Percentiles rank a stretch among this genome's conserved stretches.
phyloP scores from a whole-genome alignment of 1,140 invertebrate genomes.

The Phymastichus coffea region DNA sequence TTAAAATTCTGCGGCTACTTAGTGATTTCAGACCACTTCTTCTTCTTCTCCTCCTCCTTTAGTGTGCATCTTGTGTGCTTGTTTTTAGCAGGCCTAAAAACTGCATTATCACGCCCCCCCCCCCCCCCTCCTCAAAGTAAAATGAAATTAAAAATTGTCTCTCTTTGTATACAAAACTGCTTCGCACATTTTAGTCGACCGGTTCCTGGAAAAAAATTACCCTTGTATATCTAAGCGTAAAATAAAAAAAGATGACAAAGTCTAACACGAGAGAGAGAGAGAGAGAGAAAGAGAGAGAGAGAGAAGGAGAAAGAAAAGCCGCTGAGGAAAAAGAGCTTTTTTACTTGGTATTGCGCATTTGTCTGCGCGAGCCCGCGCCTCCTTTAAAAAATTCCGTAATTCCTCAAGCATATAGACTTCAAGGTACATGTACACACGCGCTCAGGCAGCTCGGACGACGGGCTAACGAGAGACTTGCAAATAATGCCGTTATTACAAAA shows the following conservation, averaged over 20 bases:
- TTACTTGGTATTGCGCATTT: background rate
- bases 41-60: too few species aligned
- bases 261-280: too few species aligned
- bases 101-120: too few species aligned
- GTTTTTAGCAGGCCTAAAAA: conserved; percentile 46
- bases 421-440: background rate
- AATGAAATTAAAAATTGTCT: background rate
- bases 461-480: conserved; percentile 3
- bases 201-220: background rate
- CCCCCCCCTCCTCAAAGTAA: background rate
- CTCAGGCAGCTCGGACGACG: too few species aligned
- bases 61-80: conserved; percentile 11
- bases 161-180: background rate
- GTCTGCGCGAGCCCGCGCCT: too few species aligned
- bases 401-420: conserved; percentile 12
- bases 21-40: background rate
- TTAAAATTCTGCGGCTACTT: background rate
- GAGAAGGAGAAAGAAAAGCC: too few species aligned
- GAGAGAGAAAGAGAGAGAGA: too few species aligned
- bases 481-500: conserved; percentile 25
- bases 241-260: too few species aligned
- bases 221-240: too few species aligned
- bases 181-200: background rate
- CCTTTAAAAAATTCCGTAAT: too few species aligned
- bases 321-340: background rate